A percentile compares a stretch with the other conserved stretches of the same genome.
Evolutionary conservation across 2,888 invertebrate species (phyloP).

Genomic region (Dynastes hyllus): DNA sequence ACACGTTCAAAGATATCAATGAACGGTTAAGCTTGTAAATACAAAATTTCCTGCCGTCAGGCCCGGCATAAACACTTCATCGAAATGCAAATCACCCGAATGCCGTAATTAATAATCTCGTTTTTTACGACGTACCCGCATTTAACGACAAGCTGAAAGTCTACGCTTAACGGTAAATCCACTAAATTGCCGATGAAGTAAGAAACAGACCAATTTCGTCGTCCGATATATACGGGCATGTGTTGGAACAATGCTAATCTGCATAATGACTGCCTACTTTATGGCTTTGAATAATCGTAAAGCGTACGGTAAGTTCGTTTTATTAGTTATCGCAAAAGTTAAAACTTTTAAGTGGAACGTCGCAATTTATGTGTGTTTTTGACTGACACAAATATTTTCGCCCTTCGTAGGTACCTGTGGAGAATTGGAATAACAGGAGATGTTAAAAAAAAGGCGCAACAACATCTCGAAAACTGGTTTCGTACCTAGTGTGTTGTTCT

Average conservation of each 20-base stretch:
- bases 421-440: neutral
- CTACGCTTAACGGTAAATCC: slow-evolving; percentile 16
- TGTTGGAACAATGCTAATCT: neutral
- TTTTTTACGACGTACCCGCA: slow-evolving; percentile 5
- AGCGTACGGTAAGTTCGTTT: neutral
- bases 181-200: slow-evolving; percentile 17
- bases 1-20: neutral
- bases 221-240: neutral
- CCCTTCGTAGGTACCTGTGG: neutral
- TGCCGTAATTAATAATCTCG: slow-evolving; percentile 11
- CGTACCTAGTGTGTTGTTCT: neutral
- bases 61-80: neutral
- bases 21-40: slow-evolving; percentile 7
- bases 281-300: neutral
- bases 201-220: neutral
- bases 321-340: neutral
- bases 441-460: neutral
- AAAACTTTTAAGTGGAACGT: neutral
- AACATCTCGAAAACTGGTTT: slow-evolving; percentile 1
- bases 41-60: neutral
- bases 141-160: slow-evolving; percentile 27
- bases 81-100: slow-evolving; percentile 18
- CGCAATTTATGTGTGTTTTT: neutral
- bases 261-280: neutral
- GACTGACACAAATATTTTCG: slow-evolving; percentile 4